Base-by-base conservation (phyloP, 2,797 vertebrate species). In the Lagocephalus sceleratus region DNA sequence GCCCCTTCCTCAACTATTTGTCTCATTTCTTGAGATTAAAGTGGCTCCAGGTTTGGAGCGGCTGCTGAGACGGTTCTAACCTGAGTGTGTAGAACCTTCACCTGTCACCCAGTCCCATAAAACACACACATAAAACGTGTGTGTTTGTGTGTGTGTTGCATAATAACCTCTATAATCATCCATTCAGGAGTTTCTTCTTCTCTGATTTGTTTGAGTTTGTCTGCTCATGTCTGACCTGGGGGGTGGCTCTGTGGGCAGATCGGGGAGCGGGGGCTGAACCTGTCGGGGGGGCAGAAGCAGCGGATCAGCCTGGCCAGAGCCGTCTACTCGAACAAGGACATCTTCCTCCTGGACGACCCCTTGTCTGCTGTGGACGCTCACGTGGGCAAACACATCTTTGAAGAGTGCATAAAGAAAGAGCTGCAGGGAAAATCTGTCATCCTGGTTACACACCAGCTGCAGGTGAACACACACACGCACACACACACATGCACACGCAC, bases 281-380 rank as follows among this genome's bases (percentile, higher is more conserved):
- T 94, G 45, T 92, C 93, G 0, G 92, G 92, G 12, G 92, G 91
- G 0, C 92, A 95, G 83, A 93, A 91, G 69, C 90, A 94, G 87
- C 85, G 88, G 53, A 81, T 94, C 63, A 93, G 89, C 68, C 74
- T 93, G 75, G 92, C 92, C 19, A 78, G 88, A 2, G 88, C 90
- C 0, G 71, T 93, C 50, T 95, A 92, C 55, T 88, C 90, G 2
- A 71, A 92, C 35, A 85, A 67, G 20, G 90, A 91, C 46, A 87
- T 93, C 75, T 85, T 88, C 65, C 86, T 93, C 16, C 79, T 93
- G 22, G 93, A 94, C 0, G 91, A 94, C 46, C 91, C 91, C 0
- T 70, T 94, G 1, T 92, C 90, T 0, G 92, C 92, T 0, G 89
- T 92, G 1, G 94, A 94, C 0, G 83, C 85, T 5, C 90, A 89